Evolutionary conservation across 2,888 invertebrate species (phyloP).

Genomic region (Acholoe squamosa): DNA sequence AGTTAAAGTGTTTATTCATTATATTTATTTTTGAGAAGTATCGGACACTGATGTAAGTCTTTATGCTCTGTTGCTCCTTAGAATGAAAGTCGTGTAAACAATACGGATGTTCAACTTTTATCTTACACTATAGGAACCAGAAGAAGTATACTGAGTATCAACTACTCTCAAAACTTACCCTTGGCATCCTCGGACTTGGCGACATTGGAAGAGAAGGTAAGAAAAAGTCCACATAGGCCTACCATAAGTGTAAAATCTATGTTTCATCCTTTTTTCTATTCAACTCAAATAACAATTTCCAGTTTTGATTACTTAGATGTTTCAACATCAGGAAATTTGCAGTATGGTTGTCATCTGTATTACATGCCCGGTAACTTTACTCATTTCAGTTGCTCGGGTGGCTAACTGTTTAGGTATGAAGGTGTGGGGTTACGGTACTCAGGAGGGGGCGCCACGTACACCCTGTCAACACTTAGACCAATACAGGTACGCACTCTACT

Average conservation of each 20-base stretch:
- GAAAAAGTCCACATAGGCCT: not conserved
- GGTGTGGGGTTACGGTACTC: slow-evolving; percentile 82
- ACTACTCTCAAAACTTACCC: slow-evolving; percentile 84
- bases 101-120: too few species aligned
- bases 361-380: not conserved
- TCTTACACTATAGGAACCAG: not conserved
- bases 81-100: too few species aligned
- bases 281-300: not conserved
- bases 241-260: not conserved
- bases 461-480: slow-evolving; percentile 68
- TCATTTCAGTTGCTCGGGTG: slow-evolving; percentile 83
- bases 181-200: slow-evolving; percentile 86
- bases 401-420: slow-evolving; percentile 84
- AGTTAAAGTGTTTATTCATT: not conserved
- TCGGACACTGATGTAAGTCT: not conserved
- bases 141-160: slow-evolving; percentile 72
- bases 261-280: slow-evolving; percentile 55
- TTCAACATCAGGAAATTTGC: too few species aligned
- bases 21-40: not conserved
- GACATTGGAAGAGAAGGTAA: slow-evolving; percentile 85
- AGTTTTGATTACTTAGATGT: not conserved
- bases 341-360: too few species aligned
- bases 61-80: not conserved
- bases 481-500: slow-evolving; percentile 66
- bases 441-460: slow-evolving; percentile 67